Evolutionary conservation across 2,797 vertebrate species (phyloP).

Genomic region (Sarcophilus harrisii): DNA sequence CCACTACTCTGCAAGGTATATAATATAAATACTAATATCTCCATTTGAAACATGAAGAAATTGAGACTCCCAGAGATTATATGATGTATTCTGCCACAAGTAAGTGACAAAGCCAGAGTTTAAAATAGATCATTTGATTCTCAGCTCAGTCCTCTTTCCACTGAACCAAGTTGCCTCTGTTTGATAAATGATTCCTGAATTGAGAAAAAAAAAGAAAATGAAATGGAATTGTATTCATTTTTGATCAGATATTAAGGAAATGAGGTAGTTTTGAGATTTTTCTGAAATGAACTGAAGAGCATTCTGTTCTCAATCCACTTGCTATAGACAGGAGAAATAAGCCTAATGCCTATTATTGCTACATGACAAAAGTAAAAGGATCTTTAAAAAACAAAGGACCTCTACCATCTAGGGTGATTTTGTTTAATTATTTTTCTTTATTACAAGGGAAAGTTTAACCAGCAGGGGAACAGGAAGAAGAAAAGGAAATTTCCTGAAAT

Average conservation of each 20-base stretch:
- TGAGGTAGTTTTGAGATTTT: background rate
- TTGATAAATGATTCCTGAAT: background rate
- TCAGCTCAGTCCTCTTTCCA: background rate
- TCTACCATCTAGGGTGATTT: background rate
- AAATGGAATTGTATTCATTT: background rate
- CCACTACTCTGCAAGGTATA: background rate
- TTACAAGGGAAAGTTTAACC: background rate
- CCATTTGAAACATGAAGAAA: background rate
- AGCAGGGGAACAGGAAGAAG: background rate
- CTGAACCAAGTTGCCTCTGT: background rate
- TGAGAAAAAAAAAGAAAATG: background rate
- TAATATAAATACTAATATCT: background rate
- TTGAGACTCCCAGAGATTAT: background rate
- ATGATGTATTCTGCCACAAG: background rate
- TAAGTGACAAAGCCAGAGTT: background rate
- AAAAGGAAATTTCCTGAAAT: background rate
- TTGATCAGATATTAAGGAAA: background rate
- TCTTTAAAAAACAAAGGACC: slow-evolving; percentile 17
- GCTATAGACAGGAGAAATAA: background rate
- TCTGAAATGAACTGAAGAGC: background rate
- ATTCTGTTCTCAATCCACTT: background rate
- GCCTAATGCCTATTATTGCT: background rate
- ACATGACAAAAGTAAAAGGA: background rate
- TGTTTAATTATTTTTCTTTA: background rate
- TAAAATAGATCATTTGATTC: background rate